These are phyloP conservation scores for Yponomeuta plumbellus DNA, from an alignment of 2,888 invertebrate genomes.

Conservation along the genomic window DNA sequence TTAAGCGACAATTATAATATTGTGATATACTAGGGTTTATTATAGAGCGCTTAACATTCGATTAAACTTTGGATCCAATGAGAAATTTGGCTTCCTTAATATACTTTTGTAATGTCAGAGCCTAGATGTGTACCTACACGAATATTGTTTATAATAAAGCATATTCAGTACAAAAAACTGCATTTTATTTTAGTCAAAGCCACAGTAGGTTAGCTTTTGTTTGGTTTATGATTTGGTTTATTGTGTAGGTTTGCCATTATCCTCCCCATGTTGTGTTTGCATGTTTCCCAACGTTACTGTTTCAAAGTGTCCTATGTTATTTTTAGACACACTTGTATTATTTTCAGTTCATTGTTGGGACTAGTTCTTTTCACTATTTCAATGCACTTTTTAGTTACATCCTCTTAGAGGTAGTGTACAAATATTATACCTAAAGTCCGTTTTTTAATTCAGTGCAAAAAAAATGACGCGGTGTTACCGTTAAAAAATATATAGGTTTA, in stretches of 20 bases:
- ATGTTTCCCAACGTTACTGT: slow-evolving; percentile 26
- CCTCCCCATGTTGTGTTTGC: slow-evolving; percentile 40
- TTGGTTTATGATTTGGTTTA: slow-evolving; percentile 49
- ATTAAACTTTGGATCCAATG: slow-evolving; percentile 11
- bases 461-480: too few species aligned
- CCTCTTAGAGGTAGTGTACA: too few species aligned
- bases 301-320: not conserved
- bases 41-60: not conserved
- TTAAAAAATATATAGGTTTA: too few species aligned
- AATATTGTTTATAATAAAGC: slow-evolving; percentile 60
- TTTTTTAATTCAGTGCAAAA: too few species aligned
- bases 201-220: slow-evolving; percentile 37
- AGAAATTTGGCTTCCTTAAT: slow-evolving; percentile 15
- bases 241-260: slow-evolving; percentile 76
- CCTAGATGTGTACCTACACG: slow-evolving; percentile 52
- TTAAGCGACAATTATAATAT: slow-evolving; percentile 16
- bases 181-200: slow-evolving; percentile 65
- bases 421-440: too few species aligned
- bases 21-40: slow-evolving; percentile 15
- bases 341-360: not conserved
- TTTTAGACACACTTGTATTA: not conserved
- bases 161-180: slow-evolving; percentile 63
- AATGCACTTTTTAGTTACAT: too few species aligned
- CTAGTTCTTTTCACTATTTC: not conserved
- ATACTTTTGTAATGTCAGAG: slow-evolving; percentile 60